These are phyloP conservation scores for Aplocera efformata DNA, from an alignment of 2,888 invertebrate genomes.

Conservation along the genomic window DNA sequence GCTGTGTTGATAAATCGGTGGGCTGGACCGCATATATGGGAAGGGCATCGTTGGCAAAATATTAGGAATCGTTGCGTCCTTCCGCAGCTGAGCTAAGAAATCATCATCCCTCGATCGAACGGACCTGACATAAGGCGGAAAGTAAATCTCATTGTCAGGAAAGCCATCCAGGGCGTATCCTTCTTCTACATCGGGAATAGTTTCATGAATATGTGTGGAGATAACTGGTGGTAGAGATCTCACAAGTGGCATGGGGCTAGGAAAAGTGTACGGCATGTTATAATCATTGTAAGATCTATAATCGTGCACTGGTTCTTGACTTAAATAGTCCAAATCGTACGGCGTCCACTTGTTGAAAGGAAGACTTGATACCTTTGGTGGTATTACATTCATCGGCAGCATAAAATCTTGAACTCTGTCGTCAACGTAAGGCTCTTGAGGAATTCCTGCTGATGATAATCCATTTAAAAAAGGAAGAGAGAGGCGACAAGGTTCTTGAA, in stretches of 20 bases:
- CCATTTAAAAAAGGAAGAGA: constrained; percentile 17
- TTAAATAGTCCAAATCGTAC: constrained; percentile 11
- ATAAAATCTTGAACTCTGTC: constrained; percentile 1
- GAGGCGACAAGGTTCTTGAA: constrained; percentile 17
- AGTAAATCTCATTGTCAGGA: constrained; percentile 12
- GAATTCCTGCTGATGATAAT: constrained; percentile 2
- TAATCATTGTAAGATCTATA: constrained; percentile 7
- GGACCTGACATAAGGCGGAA: constrained; percentile 30
- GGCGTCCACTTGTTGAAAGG: constrained; percentile 15
- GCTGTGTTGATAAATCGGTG: constrained; percentile 14
- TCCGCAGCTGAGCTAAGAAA: constrained; percentile 45
- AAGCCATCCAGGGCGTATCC: constrained; percentile 14
- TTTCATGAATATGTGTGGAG: constrained; percentile 35
- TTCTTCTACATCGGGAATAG: constrained; percentile 20
- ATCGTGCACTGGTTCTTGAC: constrained; percentile 2
- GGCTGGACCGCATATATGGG: constrained; percentile 41
- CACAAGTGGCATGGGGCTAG: constrained; percentile 29
- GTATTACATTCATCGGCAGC: constrained; percentile 3
- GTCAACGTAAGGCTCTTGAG: constrained; percentile 11
- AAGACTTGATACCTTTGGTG: constrained; percentile 8
- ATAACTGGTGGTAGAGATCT: constrained; percentile 37
- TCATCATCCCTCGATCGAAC: constrained; percentile 42
- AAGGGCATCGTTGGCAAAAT: constrained; percentile 63
- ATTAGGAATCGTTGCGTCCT: constrained; percentile 59
- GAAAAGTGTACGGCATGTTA: constrained; percentile 15